phyloP scores from a whole-genome alignment of 2,888 invertebrate species.

The Hedychridium roseum region DNA sequence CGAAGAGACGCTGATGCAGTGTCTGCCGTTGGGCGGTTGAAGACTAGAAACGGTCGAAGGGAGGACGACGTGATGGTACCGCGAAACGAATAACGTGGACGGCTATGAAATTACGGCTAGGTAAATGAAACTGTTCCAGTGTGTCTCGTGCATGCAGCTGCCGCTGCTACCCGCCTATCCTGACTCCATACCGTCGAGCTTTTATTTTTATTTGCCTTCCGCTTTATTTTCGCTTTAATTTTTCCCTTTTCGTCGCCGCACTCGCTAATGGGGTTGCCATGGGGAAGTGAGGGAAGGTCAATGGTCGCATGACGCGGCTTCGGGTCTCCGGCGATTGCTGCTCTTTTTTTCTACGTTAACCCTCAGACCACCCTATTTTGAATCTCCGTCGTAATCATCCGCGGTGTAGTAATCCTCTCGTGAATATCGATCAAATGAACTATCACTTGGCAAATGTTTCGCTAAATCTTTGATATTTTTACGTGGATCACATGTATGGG shows the following conservation, averaged over 20 bases:
- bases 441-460: too few relatives aligned
- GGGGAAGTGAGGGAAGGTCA: constrained; percentile 1
- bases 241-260: constrained; percentile 43
- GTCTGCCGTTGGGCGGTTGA: neutral
- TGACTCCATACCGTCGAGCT: constrained; percentile 21
- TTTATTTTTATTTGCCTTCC: constrained; percentile 40
- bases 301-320: too few relatives aligned
- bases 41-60: constrained; percentile 4
- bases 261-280: constrained; percentile 34
- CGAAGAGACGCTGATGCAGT: neutral
- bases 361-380: too few relatives aligned
- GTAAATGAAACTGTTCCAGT: constrained; percentile 47
- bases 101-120: constrained; percentile 41
- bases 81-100: constrained; percentile 14
- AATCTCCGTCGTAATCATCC: too few relatives aligned
- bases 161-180: constrained; percentile 27
- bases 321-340: too few relatives aligned
- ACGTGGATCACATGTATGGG: too few relatives aligned
- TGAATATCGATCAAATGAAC: too few relatives aligned
- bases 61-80: constrained; percentile 10
- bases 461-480: too few relatives aligned
- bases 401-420: too few relatives aligned
- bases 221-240: constrained; percentile 43
- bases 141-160: constrained; percentile 37
- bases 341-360: too few relatives aligned